Evolutionary conservation across 2,113 vertebrate species (phyloP).

Genomic region (Dipodomys merriami): DNA sequence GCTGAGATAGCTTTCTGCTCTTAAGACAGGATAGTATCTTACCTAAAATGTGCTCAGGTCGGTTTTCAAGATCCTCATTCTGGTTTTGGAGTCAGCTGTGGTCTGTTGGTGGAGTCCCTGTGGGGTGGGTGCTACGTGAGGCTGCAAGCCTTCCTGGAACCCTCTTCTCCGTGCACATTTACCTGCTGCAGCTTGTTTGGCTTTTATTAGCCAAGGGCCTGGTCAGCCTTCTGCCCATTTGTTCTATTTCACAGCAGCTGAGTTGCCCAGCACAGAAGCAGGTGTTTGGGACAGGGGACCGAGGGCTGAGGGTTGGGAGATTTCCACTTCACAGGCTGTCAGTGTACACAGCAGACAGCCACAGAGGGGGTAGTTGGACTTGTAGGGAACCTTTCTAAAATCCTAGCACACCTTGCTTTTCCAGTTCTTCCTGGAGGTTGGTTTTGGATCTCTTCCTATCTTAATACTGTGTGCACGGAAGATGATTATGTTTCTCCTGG

Average conservation of each 20-base stretch:
- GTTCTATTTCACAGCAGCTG: rapidly evolving
- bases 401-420: neutral
- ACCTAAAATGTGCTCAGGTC: neutral
- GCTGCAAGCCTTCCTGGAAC: neutral
- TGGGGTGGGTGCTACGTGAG: neutral
- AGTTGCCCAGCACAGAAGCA: neutral
- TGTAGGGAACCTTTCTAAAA: neutral
- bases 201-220: neutral
- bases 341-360: neutral
- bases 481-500: neutral
- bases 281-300: neutral
- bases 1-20: neutral
- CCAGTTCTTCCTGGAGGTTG: neutral
- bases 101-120: neutral
- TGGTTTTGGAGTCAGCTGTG: neutral
- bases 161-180: neutral
- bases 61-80: neutral
- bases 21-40: constrained; percentile 2
- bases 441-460: neutral
- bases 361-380: neutral
- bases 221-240: neutral
- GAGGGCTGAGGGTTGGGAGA: neutral
- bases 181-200: neutral
- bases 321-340: neutral
- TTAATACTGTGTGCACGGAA: neutral